Evolutionary conservation across 1,140 invertebrate species (phyloP).

Genomic region (Bombyx mandarina): DNA sequence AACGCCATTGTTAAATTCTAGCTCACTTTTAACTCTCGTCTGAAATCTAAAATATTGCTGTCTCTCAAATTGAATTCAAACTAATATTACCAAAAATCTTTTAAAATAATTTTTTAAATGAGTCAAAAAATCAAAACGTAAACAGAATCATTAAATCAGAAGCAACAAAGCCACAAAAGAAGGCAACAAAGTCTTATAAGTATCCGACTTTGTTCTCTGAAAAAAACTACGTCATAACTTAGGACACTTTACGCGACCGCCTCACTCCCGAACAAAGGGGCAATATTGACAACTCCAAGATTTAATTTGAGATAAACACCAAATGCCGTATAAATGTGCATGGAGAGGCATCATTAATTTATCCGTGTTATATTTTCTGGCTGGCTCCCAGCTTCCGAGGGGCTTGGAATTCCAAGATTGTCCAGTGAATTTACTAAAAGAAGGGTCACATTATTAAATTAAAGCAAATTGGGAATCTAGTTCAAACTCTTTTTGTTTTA

Average conservation of each 20-base stretch:
- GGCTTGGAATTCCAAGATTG: too few species aligned
- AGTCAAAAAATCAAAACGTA: too few species aligned
- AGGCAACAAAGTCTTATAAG: background rate
- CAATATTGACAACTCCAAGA: conserved; percentile 10
- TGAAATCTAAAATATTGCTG: too few species aligned
- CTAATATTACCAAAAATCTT: too few species aligned
- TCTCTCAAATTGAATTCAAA: too few species aligned
- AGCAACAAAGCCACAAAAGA: too few species aligned
- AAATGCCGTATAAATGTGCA: conserved; percentile 1
- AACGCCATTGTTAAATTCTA: too few species aligned
- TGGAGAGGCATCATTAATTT: conserved; percentile 5
- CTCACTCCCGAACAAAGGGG: background rate
- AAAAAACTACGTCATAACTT: conserved; percentile 1
- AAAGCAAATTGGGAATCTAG: too few species aligned
- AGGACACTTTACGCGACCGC: background rate
- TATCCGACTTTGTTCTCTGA: background rate
- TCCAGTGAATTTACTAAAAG: background rate
- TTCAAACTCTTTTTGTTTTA: too few species aligned
- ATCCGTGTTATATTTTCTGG: conserved; percentile 9
- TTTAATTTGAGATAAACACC: conserved; percentile 22
- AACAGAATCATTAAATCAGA: too few species aligned
- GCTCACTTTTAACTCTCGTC: too few species aligned
- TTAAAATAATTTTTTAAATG: too few species aligned
- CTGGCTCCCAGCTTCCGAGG: conserved; percentile 3
- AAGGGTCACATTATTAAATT: background rate